Evolutionary conservation across 2,888 invertebrate genomes (phyloP).

Genomic region (Cacoxenus indagator): DNA sequence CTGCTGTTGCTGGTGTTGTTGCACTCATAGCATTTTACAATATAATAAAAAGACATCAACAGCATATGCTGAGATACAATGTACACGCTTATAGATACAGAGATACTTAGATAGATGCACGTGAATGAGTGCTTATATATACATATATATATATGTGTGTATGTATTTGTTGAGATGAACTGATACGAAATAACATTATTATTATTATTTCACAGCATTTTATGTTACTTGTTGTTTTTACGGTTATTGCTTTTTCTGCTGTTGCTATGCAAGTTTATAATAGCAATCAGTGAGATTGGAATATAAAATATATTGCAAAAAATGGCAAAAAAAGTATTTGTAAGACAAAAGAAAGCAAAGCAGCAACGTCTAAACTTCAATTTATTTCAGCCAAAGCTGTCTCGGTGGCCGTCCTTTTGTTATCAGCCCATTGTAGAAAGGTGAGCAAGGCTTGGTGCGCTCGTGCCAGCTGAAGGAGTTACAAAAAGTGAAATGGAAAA

Average conservation of each 20-base stretch:
- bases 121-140: neutral
- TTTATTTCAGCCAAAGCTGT: conserved; percentile 12
- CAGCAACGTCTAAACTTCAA: conserved; percentile 14
- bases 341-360: neutral
- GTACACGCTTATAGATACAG: neutral
- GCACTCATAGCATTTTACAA: neutral
- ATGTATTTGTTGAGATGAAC: neutral
- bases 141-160: neutral
- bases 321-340: neutral
- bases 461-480: conserved; percentile 14
- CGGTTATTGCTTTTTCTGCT: neutral
- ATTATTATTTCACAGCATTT: neutral
- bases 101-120: neutral
- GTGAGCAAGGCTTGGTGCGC: neutral
- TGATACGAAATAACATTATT: conserved; percentile 12
- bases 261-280: neutral
- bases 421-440: neutral
- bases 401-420: neutral
- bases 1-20: conserved; percentile 1
- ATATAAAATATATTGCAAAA: no score
- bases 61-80: neutral
- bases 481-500: conserved; percentile 3
- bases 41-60: neutral
- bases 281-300: neutral
- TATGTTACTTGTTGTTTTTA: conserved; percentile 8